Evolutionary conservation across 2,888 invertebrate species (phyloP).

Genomic region (Zaprionus obscuricornis): DNA sequence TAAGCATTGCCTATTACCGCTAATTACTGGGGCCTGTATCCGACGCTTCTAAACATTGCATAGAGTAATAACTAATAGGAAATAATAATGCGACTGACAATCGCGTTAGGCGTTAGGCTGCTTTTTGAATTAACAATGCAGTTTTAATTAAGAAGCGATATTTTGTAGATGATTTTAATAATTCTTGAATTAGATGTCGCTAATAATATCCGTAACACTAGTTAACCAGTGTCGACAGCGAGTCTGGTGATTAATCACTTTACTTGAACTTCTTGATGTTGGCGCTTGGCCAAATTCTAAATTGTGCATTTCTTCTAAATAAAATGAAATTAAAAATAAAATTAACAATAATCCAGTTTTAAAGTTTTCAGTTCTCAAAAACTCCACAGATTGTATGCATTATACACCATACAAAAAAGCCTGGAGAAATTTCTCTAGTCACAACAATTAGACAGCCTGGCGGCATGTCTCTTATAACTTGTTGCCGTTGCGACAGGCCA

Average conservation of each 20-base stretch:
- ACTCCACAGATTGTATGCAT: slow-evolving; percentile 9
- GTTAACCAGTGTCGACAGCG: too few species aligned
- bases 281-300: slow-evolving; percentile 38
- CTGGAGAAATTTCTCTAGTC: slow-evolving; percentile 63
- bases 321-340: neutral
- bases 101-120: slow-evolving; percentile 12
- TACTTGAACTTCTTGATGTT: neutral
- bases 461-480: slow-evolving; percentile 51
- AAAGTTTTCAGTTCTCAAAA: slow-evolving; percentile 1
- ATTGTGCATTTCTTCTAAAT: slow-evolving; percentile 12
- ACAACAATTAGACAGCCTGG: slow-evolving; percentile 63
- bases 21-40: slow-evolving; percentile 35
- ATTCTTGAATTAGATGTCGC: too few species aligned
- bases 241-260: too few species aligned
- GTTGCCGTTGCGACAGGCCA: slow-evolving; percentile 42
- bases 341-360: slow-evolving; percentile 51
- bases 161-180: too few species aligned
- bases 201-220: too few species aligned
- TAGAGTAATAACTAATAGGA: slow-evolving; percentile 7
- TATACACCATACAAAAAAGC: slow-evolving; percentile 48
- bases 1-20: slow-evolving; percentile 35
- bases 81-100: slow-evolving; percentile 48
- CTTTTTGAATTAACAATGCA: too few species aligned
- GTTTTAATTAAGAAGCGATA: too few species aligned
- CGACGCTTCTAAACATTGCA: slow-evolving; percentile 17